Evolutionary conservation across 2,797 vertebrate species (phyloP), one percentile per base, ranked within the genome.

Genomic region (Orestias chungarensis): DNA sequence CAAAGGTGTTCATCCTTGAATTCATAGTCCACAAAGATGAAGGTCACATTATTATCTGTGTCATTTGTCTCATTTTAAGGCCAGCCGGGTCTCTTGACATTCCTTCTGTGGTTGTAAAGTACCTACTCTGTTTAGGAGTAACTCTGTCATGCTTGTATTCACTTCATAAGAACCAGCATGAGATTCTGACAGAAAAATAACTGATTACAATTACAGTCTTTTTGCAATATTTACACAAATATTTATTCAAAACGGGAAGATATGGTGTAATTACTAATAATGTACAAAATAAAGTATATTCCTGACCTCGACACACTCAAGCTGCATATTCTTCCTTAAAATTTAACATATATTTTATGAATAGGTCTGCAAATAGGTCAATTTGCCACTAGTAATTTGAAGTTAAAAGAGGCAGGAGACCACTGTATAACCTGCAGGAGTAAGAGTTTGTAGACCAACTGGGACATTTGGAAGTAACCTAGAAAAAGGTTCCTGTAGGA

Each of bases 11-110:
- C 64, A 74, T 79, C 66, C 73, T 57, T 78, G 71, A 81, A 79
- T 85, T 86, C 52, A 59, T 38, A 20, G 54, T 42, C 67, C 69
- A 82, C 76, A 79, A 68, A 86, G 79, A 86, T 82, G 76, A 90
- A 87, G 76, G 81, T 70, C 88, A 80, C 81, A 81, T 89, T 81
- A 86, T 87, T 76, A 84, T 88, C 76, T 77, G 54, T 68, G 78
- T 82, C 86, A 83, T 86, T 82, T 82, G 78, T 85, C 75, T 78
- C 73, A 75, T 64, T 82, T 40, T 33, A 50, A 66, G 61, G 27
- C 64, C 57, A 44, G 38, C 6, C 20, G 40, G 2, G 14, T 33
- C 35, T 2, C 43, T 29, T 29, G 14, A 14, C 5, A n/a, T 44
- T 43, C 35, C 31, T 43, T 57, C 33, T 31, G 31, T 57, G 44